Conservation (phyloP, 2,797 vertebrate species). For the Protosalanx chinensis region DNA sequence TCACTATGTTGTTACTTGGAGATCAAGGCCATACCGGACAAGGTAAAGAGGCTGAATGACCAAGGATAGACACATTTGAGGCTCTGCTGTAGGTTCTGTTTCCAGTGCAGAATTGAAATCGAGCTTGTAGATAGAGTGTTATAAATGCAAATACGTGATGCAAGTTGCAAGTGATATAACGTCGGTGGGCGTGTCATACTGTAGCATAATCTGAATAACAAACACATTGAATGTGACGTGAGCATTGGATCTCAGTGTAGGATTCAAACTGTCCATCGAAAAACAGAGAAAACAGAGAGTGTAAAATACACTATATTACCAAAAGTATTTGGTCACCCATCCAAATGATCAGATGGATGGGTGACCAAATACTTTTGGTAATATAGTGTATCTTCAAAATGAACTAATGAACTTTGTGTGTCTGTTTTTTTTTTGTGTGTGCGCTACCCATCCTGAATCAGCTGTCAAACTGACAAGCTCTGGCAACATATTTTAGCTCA, state of each 20-base stretch:
- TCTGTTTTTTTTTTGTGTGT: slow-evolving; percentile 24
- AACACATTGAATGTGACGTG: no score
- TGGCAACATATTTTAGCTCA: neutral
- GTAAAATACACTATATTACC: no score
- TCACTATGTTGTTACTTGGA: slow-evolving; percentile 36
- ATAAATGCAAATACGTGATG: neutral
- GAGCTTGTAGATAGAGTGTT: neutral
- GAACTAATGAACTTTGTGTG: neutral
- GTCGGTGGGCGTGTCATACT: neutral
- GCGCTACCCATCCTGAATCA: slow-evolving; percentile 8
- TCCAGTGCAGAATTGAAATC: neutral
- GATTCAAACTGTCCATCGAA: neutral
- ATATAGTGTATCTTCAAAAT: neutral
- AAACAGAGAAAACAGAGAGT: neutral
- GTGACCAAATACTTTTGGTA: no score
- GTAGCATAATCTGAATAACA: neutral
- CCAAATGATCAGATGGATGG: no score
- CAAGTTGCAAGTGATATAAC: neutral
- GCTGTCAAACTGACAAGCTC: neutral
- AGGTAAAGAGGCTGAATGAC: neutral
- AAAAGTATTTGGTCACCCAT: no score
- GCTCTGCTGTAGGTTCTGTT: neutral
- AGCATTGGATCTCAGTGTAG: neutral
- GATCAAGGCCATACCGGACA: slow-evolving; percentile 32
- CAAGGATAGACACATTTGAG: neutral